Base-by-base conservation (phyloP, 2,113 vertebrate species). In the Sebastes schlegelii region DNA sequence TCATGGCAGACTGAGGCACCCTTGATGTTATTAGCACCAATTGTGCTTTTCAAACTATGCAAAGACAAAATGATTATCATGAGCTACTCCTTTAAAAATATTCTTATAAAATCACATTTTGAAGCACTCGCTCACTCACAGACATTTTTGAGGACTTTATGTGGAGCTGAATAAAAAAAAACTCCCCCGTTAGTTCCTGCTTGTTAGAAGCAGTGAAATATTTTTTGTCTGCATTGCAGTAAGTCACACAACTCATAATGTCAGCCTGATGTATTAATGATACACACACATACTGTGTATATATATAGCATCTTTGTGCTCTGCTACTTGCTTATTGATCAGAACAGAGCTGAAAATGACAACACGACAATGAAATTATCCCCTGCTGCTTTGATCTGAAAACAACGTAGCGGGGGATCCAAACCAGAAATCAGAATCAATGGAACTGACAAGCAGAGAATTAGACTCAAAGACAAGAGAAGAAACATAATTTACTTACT, bases 301-400 rank as follows among this genome's bases (percentile, higher is more conserved):
- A 73, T 65, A 73, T 49, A 19, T 9, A 11, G n/a, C 55, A 17
- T 69, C 43, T 48, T 46, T 74, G 10, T 64, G 64, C 16, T 52
- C 13, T 70, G 55, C 21, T 45, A 0, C 45, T 51, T 60, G 51
- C 42, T 17, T 55, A 60, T 64, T 45, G 65, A 58, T 71, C 11
- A 52, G 45, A 45, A 57, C 5, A 8, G 49, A 57, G 52, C 42
- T 66, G 72, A 43, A 65, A 63, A 70, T 65, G 63, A 42, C n/a
- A 62, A 40, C 48, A 54, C 13, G 26, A 13, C 49, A 54, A 42
- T 54, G 26, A 8, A 54, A n/a, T 55, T 2, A 54, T 40, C 67
- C 67, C 6, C 9, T 48, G 43, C 16, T 34, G 4, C 16, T 70
- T 52, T 42, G 48, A 74, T 54, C n/a, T 66, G 54, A 17, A 43